Conservation (phyloP, 1,140 invertebrate genomes). For the Yoshiicerus persimilis region DNA sequence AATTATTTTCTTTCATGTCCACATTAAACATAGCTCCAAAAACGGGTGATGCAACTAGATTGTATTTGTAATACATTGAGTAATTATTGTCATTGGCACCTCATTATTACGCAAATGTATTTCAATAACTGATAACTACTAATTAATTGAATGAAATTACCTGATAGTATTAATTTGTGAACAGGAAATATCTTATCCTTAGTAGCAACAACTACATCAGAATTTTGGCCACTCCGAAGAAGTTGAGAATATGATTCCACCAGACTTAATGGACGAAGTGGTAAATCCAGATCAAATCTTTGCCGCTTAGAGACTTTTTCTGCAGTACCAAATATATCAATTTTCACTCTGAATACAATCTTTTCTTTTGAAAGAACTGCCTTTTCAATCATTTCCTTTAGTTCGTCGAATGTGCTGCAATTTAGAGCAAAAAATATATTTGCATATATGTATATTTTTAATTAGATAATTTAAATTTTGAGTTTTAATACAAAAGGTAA, state of each 20-base stretch:
- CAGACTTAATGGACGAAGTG: not conserved
- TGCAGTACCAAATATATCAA: not conserved
- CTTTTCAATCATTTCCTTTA: not conserved
- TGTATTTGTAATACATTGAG: not conserved
- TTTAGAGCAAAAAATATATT: not conserved
- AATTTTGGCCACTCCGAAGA: not conserved
- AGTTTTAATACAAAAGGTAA: not conserved
- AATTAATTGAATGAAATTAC: not conserved
- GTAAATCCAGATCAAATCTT: not conserved
- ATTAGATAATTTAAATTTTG: not conserved
- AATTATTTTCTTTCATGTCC: not conserved
- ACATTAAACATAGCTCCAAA: not conserved
- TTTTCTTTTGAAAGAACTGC: not conserved
- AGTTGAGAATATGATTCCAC: not conserved
- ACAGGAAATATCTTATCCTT: not conserved
- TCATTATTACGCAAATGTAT: too few relatives aligned
- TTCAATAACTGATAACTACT: too few relatives aligned
- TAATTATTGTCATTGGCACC: too few relatives aligned
- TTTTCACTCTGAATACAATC: not conserved
- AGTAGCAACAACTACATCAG: not conserved
- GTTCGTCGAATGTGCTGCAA: not conserved
- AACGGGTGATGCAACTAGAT: not conserved
- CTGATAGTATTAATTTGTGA: not conserved
- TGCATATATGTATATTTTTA: not conserved
- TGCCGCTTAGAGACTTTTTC: not conserved